Evolutionary conservation across 2,113 vertebrate genomes (phyloP), one percentile per base, ranked within the genome.

Genomic region (Cepphus grylle): DNA sequence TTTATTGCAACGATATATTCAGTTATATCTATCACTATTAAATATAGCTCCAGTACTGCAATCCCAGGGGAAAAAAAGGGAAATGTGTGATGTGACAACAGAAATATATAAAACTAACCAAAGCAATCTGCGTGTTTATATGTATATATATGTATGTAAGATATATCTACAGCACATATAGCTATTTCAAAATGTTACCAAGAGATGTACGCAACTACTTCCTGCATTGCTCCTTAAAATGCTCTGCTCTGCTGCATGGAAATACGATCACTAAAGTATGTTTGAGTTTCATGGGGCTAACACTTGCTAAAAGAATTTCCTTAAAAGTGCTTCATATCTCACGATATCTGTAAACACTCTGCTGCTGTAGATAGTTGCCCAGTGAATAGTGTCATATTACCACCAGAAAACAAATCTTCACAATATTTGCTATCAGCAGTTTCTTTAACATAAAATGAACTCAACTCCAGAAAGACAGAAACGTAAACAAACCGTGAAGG

Each of bases 401-500:
- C 49, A 62, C 22, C 7, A 9, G 56, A 83, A 95, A 95, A 88
- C 52, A 96, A 94, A 84, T 94, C 86, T 94, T 93, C 84, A 89
- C 63, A 62, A 70, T 95, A 91, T 93, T 92, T 94, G 81, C 88
- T 95, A 95, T 95, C 89, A 72, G 73, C 36, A 47, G 73, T 95
- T 91, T 94, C 94, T 88, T 95, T 94, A 88, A 91, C 87, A 82
- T 77, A 71, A 94, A 95, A 84, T 63, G 67, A 91, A 94, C 65
- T 92, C 82, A 86, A 91, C 59, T 77, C 70, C 65, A 94, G 67
- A 96, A 72, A 70, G 83, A 81, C 45, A 92, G 92, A 96, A 95
- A 96, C 43, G 66, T 93, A 97, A 97, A 96, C 83, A 96, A 88
- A 94, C 53, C 69, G 62, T 73, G 38, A 96, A 95, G 92, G 90